phyloP scores from a whole-genome alignment of 2,888 invertebrate species.

The Xestoiulus laeticollis region DNA sequence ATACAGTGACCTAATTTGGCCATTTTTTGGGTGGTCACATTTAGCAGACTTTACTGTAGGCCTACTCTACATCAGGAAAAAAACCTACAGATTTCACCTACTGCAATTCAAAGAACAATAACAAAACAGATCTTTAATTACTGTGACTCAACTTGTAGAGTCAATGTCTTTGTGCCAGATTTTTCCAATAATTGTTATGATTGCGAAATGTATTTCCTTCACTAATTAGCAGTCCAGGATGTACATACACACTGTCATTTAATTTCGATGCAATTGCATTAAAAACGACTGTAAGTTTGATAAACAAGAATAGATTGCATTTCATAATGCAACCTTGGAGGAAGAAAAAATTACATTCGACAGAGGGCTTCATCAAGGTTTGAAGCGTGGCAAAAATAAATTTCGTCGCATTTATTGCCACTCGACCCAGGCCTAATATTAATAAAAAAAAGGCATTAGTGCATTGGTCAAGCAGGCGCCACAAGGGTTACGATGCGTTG shows the following conservation, averaged over 20 bases:
- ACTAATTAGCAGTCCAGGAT: not conserved
- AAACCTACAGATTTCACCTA: too few relatives aligned
- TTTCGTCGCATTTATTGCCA: conserved; percentile 21
- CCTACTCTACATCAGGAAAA: too few relatives aligned
- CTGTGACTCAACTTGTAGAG: too few relatives aligned
- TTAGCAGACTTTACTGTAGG: too few relatives aligned
- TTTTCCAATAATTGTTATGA: not conserved
- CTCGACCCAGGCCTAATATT: not conserved
- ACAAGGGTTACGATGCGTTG: not conserved
- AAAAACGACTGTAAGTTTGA: not conserved
- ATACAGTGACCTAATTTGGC: too few relatives aligned
- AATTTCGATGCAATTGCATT: not conserved
- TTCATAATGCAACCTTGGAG: conserved; percentile 11
- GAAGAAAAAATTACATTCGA: not conserved
- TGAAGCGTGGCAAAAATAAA: not conserved
- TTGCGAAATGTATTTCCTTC: not conserved
- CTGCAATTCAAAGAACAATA: too few relatives aligned
- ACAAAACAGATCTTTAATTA: too few relatives aligned
- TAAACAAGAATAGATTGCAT: not conserved
- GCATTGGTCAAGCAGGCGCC: conserved; percentile 31
- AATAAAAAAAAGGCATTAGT: not conserved
- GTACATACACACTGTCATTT: not conserved
- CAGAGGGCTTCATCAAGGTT: not conserved
- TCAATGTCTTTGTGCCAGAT: too few relatives aligned
- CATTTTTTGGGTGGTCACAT: too few relatives aligned